These are phyloP conservation scores for Papilio polytes DNA, from an alignment of 1,140 invertebrate species.

Conservation along the genomic window DNA sequence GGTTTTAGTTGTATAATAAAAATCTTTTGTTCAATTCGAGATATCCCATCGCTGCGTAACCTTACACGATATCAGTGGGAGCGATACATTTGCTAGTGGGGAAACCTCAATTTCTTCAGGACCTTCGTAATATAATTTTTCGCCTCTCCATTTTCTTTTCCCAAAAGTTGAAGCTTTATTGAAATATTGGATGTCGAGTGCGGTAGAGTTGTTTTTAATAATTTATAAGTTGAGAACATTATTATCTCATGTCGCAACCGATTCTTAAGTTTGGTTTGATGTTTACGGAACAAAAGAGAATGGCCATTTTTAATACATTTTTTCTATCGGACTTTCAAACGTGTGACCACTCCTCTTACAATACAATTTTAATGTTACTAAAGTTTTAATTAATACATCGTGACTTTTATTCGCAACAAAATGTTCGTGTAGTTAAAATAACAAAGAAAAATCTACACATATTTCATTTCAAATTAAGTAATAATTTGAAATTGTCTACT, in stretches of 20 bases:
- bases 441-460: not conserved
- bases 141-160: slow-evolving; percentile 72
- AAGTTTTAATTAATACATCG: not conserved
- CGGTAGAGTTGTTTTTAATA: slow-evolving; percentile 73
- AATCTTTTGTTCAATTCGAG: slow-evolving; percentile 41
- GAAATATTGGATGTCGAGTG: slow-evolving; percentile 80
- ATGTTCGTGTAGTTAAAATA: no score
- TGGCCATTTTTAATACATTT: no score
- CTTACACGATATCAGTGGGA: slow-evolving; percentile 57
- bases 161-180: slow-evolving; percentile 71
- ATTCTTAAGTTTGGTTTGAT: not conserved
- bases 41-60: slow-evolving; percentile 52
- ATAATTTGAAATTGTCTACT: not conserved
- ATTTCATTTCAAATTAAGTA: not conserved
- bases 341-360: no score
- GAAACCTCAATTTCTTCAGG: slow-evolving; percentile 70
- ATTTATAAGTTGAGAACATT: slow-evolving; percentile 66
- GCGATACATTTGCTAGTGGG: slow-evolving; percentile 56
- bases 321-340: no score
- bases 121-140: slow-evolving; percentile 81
- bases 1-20: slow-evolving; percentile 42
- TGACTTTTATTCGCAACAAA: no score
- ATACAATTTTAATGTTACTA: not conserved
- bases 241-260: slow-evolving; percentile 50
- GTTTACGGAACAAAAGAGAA: no score